Percentiles rank a stretch among this genome's conserved stretches.
These are phyloP conservation scores for Nannoperca australis DNA, from an alignment of 2,797 vertebrate genomes.

Conservation along the genomic window DNA sequence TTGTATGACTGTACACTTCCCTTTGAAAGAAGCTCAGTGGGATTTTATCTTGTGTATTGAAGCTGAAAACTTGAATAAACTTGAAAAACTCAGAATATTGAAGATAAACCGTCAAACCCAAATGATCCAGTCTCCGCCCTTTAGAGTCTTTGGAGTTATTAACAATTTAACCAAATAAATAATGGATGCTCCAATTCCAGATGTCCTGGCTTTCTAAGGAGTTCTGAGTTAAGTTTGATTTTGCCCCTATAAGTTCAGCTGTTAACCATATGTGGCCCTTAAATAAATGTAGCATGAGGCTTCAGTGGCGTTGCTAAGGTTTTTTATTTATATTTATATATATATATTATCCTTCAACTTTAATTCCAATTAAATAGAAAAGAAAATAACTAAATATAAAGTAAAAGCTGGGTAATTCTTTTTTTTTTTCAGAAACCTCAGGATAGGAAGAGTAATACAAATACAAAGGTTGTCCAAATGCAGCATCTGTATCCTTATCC, in stretches of 20 bases:
- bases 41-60: background rate
- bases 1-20: background rate
- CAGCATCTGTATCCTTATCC: conserved; percentile 1
- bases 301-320: too few species aligned
- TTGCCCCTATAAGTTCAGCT: background rate
- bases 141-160: background rate
- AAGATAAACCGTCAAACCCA: background rate
- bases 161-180: background rate
- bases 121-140: background rate
- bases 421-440: background rate
- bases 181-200: too few species aligned
- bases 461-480: background rate
- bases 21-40: background rate
- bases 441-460: background rate
- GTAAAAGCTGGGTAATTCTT: too few species aligned
- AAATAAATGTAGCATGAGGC: background rate
- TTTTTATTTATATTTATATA: too few species aligned
- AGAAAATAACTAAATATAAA: background rate
- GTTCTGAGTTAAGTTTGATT: background rate
- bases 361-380: background rate
- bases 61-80: conserved; percentile 1
- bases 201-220: background rate
- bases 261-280: background rate
- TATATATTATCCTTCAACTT: background rate
- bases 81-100: background rate